Conservation (phyloP, 2,888 invertebrate genomes). For the Salticus scenicus region DNA sequence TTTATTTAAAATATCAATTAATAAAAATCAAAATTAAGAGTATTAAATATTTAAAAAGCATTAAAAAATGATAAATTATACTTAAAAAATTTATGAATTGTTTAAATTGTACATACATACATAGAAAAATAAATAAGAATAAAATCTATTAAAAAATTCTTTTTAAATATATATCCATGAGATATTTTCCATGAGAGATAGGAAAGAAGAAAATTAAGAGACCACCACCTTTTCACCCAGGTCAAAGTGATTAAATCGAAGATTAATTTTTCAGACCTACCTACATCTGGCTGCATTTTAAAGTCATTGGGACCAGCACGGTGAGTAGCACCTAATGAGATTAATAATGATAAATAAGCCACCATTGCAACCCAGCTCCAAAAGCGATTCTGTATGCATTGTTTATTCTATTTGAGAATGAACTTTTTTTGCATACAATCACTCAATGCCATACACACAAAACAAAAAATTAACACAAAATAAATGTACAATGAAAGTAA, state of each 20-base stretch:
- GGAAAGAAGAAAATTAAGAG: not conserved
- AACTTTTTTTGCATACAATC: constrained; percentile 18
- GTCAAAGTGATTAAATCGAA: constrained; percentile 26
- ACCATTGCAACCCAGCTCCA: constrained; percentile 64
- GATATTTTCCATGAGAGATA: not conserved
- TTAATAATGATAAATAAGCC: constrained; percentile 69
- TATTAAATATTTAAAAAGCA: too few relatives aligned
- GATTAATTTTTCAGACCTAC: constrained; percentile 55
- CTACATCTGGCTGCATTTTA: constrained; percentile 68
- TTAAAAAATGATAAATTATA: too few relatives aligned
- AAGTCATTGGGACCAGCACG: constrained; percentile 63
- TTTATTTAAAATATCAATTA: too few relatives aligned
- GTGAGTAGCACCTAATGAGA: constrained; percentile 67
- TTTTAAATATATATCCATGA: too few relatives aligned
- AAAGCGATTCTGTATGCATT: constrained; percentile 26
- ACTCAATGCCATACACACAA: constrained; percentile 1
- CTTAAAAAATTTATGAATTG: too few relatives aligned
- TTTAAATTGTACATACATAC: too few relatives aligned
- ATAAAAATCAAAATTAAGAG: too few relatives aligned
- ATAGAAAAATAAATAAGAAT: too few relatives aligned
- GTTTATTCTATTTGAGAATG: not conserved
- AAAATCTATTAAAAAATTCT: too few relatives aligned
- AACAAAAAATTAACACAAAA: constrained; percentile 1
- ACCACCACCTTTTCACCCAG: constrained; percentile 18
- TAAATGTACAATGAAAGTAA: not conserved